A percentile compares a stretch with the other conserved stretches of the same genome.
Conservation (phyloP, 2,888 invertebrate genomes). For the Cosmia trapezina region DNA sequence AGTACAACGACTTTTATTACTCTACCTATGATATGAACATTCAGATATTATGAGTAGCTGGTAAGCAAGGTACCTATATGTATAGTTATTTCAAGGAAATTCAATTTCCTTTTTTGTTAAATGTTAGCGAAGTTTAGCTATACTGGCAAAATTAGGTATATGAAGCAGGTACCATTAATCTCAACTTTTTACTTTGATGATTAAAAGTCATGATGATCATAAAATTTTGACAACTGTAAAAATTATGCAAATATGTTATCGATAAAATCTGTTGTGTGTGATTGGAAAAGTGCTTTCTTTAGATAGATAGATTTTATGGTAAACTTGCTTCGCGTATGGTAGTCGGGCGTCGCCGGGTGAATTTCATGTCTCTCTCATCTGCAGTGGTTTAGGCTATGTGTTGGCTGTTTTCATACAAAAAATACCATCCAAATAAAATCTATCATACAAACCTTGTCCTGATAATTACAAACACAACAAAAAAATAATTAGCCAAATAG, state of each 20-base stretch:
- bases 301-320: too few relatives aligned
- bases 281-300: background rate
- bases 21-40: slow-evolving; percentile 18
- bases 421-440: too few relatives aligned
- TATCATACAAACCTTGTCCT: too few relatives aligned
- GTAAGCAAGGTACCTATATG: background rate
- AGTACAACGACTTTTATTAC: slow-evolving; percentile 17
- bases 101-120: slow-evolving; percentile 29
- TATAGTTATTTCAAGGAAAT: slow-evolving; percentile 11
- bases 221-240: background rate
- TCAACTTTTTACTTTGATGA: slow-evolving; percentile 7
- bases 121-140: slow-evolving; percentile 31
- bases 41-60: slow-evolving; percentile 22
- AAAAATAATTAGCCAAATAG: too few relatives aligned
- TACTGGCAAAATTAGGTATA: background rate
- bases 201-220: slow-evolving; percentile 14
- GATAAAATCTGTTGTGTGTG: background rate
- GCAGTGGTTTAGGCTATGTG: too few relatives aligned
- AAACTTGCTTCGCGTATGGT: too few relatives aligned
- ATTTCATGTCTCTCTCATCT: too few relatives aligned
- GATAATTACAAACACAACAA: too few relatives aligned
- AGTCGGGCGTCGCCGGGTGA: too few relatives aligned
- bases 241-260: background rate
- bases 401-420: too few relatives aligned
- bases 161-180: slow-evolving; percentile 11